phyloP scores from a whole-genome alignment of 2,888 invertebrate species.

The Microctonus brassicae region DNA sequence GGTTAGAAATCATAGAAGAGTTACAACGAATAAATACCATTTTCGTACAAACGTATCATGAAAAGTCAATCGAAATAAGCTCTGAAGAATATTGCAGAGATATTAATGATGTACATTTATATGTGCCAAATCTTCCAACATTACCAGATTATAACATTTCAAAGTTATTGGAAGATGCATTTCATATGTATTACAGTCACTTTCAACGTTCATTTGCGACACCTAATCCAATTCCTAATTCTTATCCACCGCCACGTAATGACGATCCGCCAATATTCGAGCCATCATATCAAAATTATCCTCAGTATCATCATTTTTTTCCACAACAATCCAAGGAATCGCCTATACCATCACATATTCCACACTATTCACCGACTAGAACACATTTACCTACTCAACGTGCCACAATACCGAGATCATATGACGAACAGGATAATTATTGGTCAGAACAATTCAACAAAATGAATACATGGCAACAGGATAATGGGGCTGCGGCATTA shows the following conservation, averaged over 20 bases:
- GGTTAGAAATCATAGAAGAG: not conserved
- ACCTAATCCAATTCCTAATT: not conserved
- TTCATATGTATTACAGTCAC: slow-evolving; percentile 18
- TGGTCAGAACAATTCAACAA: too few relatives aligned
- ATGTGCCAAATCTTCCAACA: not conserved
- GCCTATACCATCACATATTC: not conserved
- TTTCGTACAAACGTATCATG: not conserved
- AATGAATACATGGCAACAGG: too few relatives aligned
- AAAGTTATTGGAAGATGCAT: slow-evolving; percentile 20
- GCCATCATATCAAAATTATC: not conserved
- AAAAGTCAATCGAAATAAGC: not conserved
- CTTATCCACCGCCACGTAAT: not conserved
- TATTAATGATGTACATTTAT: not conserved
- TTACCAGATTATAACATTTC: slow-evolving; percentile 20
- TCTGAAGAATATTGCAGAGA: not conserved
- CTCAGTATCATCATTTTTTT: not conserved
- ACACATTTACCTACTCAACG: not conserved
- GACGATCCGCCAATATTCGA: not conserved
- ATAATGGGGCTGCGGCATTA: too few relatives aligned
- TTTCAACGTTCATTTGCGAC: not conserved
- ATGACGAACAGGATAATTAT: not conserved
- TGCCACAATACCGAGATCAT: not conserved
- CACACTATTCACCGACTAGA: not conserved
- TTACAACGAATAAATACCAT: not conserved
- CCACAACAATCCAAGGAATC: not conserved